Evolutionary conservation across 2,888 invertebrate species (phyloP).

Genomic region (Arenicola marina): DNA sequence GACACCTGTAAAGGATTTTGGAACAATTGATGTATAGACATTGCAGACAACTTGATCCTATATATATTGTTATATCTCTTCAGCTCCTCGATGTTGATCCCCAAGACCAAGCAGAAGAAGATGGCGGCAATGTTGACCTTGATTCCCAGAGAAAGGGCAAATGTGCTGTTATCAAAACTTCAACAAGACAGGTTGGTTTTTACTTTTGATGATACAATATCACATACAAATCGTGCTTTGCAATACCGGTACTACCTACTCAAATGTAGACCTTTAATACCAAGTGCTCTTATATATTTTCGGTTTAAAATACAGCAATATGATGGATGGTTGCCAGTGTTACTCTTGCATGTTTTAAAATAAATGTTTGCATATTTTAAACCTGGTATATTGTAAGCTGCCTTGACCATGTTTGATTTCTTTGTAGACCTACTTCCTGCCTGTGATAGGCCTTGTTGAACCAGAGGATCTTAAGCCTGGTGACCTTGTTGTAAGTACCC

Average conservation of each 20-base stretch:
- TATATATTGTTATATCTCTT: conserved; percentile 20
- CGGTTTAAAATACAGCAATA: background rate
- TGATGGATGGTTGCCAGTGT: background rate
- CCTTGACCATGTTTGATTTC: too few species aligned
- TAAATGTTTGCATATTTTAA: too few species aligned
- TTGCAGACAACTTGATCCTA: too few species aligned
- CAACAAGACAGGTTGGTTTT: conserved; percentile 77
- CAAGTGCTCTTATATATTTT: background rate
- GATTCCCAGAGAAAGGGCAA: conserved; percentile 98
- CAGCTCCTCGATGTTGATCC: conserved; percentile 92
- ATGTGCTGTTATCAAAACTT: conserved; percentile 99
- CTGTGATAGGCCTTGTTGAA: conserved; percentile 97
- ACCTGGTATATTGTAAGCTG: too few species aligned
- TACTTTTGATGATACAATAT: too few species aligned
- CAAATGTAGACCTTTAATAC: too few species aligned
- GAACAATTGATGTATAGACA: too few species aligned
- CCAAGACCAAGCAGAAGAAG: conserved; percentile 88
- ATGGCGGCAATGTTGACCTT: conserved; percentile 97
- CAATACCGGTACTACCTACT: too few species aligned
- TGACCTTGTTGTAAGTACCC: conserved; percentile 67
- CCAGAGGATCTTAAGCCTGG: conserved; percentile 97
- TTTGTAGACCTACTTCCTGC: conserved; percentile 93
- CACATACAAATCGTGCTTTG: too few species aligned
- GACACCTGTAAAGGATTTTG: too few species aligned
- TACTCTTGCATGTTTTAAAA: too few species aligned